Conservation (phyloP, 2,113 vertebrate genomes). For the Onychostoma macrolepis region DNA sequence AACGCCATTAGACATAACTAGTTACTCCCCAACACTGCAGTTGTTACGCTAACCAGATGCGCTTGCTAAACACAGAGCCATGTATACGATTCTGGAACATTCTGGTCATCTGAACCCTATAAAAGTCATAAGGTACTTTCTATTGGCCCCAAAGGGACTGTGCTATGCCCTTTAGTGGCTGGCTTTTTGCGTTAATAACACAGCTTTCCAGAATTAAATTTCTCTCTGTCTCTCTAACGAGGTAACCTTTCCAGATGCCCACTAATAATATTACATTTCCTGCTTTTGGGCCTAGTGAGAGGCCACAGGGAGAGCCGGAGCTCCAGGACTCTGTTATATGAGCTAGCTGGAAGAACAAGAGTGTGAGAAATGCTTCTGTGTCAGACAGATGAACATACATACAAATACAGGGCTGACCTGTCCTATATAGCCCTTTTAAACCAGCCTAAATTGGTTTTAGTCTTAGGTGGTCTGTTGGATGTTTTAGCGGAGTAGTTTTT, state of each 20-base stretch:
- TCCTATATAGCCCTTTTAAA: background rate
- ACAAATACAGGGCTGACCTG: background rate
- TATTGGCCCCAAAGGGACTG: constrained; percentile 31
- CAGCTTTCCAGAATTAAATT: constrained; percentile 56
- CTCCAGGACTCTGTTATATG: constrained; percentile 43
- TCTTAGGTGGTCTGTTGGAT: background rate
- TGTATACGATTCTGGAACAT: constrained; percentile 40
- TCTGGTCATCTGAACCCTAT: constrained; percentile 45
- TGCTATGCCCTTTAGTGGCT: constrained; percentile 52
- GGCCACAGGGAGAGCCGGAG: constrained; percentile 22
- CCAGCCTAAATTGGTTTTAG: too few relatives aligned
- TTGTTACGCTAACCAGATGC: background rate
- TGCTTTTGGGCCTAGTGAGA: constrained; percentile 25
- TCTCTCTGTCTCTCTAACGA: constrained; percentile 55
- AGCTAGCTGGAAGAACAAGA: constrained; percentile 10
- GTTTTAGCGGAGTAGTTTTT: background rate
- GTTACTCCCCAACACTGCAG: background rate
- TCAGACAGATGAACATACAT: constrained; percentile 2
- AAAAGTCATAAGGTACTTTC: constrained; percentile 46
- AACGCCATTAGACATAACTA: background rate
- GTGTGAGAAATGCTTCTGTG: constrained; percentile 12
- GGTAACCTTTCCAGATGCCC: constrained; percentile 64
- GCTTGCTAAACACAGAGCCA: constrained; percentile 30
- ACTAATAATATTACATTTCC: constrained; percentile 62
- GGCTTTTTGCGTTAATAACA: constrained; percentile 59